Evolutionary conservation across 2,113 vertebrate genomes (phyloP), one percentile per base, ranked within the genome.

Genomic region (Sakesphorus luctuosus): DNA sequence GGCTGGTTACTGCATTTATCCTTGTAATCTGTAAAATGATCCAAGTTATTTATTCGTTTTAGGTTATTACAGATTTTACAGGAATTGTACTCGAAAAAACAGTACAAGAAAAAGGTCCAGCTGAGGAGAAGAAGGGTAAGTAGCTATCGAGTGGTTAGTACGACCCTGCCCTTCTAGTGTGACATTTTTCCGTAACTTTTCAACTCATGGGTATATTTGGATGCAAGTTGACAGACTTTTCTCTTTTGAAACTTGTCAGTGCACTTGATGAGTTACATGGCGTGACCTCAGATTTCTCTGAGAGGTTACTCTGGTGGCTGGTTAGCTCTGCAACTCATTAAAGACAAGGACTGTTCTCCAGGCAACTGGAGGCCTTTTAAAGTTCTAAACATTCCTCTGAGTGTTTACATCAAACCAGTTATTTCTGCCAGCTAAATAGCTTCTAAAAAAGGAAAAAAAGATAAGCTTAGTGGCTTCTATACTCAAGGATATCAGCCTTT

Each of bases 51-150:
- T 8, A 3, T 93, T 26, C 90, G 3, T 88, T 96, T 91, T 72
- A 98, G 98, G 95, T 98, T 73, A 98, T 98, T 97, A 98, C 98
- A 24, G 98, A 98, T 95, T 98, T 97, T 97, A 95, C 98, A 12
- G 98, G 98, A 93, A 98, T 98, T 80, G 97, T 97, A 6, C 94
- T 98, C n/a, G 97, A 98, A 90, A 98, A 98, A 66, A 96, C 80
- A 56, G 36, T 13, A 56, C 8, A 83, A 73, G 97, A 98, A 91
- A 93, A 95, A 90, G 84, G 52, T 50, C 19, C 95, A 92, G 2
- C 82, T 0, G 90, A 96, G 59, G 97, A 98, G 67, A 92, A 97
- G 87, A 95, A 96, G 97, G 98, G 98, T 98, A 93, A 93, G 46
- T 77, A 55, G 49, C 28, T 85, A 31, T 33, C 52, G 78, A 53